Base-by-base conservation (phyloP, 2,888 invertebrate species). In the Polyommatus icarus region DNA sequence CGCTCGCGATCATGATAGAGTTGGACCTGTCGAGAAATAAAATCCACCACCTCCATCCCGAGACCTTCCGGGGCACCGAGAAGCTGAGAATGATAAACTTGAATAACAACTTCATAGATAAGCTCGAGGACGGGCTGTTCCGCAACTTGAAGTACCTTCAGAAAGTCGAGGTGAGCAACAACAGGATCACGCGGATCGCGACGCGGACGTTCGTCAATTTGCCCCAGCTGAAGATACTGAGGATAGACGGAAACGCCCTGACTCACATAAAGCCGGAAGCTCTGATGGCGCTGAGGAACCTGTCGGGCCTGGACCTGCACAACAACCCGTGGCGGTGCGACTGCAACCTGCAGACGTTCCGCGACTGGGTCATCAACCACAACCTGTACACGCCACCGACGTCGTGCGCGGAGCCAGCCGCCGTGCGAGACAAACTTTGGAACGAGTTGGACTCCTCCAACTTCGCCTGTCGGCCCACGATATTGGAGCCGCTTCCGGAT, bases 261-360 rank as follows among this genome's bases (percentile, higher is more conserved):
- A 96, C 95, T 76, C 95, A 95, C 78, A 93, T 98, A 86, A 95
- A 95, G 80, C 94, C 95, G 59, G 95, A 96, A 84, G 96, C 96
- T 81, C 96, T 97, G 83, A 94, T 95, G 83, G 95, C 95, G 24
- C 90, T 98, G 75, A 93, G 95, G 73, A 96, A 96, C 85, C 92
- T 98, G 78, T 95, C 95, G 40, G 97, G 97, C 78, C 90, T 98
- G 61, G 96, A 96, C 83, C 91, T 98, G 71, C 96, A 96, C 84
- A 96, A 96, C 82, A 98, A 98, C 88, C 97, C 97, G 0, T 98
- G 98, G 98, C 95, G 96, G 79, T 98, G 98, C 88, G 97, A 98
- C 85, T 98, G 98, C 87, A 96, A 96, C 83, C 91, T 98, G 81
- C 96, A 97, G 85, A 95, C 95, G 76, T 97, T 98, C 83, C 95